Evolutionary conservation across 2,888 invertebrate species (phyloP).

Genomic region (Mechanitis messenoides): DNA sequence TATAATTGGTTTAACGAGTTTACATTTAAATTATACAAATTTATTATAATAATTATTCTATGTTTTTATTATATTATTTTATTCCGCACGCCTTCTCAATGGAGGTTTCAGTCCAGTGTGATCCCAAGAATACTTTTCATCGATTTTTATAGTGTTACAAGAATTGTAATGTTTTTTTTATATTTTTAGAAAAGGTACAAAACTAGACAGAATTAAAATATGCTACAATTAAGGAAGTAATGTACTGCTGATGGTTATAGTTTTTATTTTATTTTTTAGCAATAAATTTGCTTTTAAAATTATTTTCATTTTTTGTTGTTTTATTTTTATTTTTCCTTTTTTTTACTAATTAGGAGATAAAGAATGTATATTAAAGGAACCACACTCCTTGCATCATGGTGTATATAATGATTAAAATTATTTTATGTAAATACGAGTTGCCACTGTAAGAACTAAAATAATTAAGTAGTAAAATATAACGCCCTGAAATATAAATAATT

Average conservation of each 20-base stretch:
- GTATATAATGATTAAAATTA: constrained; percentile 55
- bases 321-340: constrained; percentile 49
- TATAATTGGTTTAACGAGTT: constrained; percentile 73
- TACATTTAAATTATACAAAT: constrained; percentile 72
- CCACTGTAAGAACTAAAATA: constrained; percentile 47
- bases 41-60: constrained; percentile 66
- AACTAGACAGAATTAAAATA: constrained; percentile 54
- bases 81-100: constrained; percentile 48
- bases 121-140: constrained; percentile 19
- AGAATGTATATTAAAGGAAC: constrained; percentile 71
- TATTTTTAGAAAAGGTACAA: constrained; percentile 69
- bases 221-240: constrained; percentile 57
- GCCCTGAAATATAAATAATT: constrained; percentile 38
- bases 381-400: constrained; percentile 74
- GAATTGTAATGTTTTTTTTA: constrained; percentile 39
- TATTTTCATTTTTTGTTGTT: constrained; percentile 61
- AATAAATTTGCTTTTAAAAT: constrained; percentile 75
- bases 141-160: constrained; percentile 26
- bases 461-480: constrained; percentile 52
- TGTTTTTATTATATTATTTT: constrained; percentile 66
- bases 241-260: constrained; percentile 72
- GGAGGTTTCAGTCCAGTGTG: constrained; percentile 8
- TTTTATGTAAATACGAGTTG: constrained; percentile 54
- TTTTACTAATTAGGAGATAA: constrained; percentile 40
- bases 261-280: constrained; percentile 72